phyloP scores from a whole-genome alignment of 1,140 invertebrate species.

The Orchestia grillus region DNA sequence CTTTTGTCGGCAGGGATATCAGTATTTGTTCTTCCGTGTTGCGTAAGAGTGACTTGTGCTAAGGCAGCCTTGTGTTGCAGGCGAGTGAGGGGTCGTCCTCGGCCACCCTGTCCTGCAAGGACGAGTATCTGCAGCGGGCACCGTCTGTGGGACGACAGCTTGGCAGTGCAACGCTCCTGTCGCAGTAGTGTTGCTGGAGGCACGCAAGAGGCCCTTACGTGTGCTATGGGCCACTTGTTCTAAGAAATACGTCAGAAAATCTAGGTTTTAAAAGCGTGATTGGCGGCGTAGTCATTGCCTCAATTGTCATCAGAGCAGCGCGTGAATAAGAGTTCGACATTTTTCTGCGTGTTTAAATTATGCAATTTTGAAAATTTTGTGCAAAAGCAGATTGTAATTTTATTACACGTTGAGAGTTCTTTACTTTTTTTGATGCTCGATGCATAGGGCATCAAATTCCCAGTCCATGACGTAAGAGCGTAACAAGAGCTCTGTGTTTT shows the following conservation, averaged over 20 bases:
- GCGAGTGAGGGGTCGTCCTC: constrained; percentile 18
- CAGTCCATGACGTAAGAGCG: not conserved
- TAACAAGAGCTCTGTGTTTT: not conserved
- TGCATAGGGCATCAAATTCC: not conserved
- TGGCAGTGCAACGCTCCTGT: not conserved
- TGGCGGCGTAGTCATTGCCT: not conserved
- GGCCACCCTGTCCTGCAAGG: constrained; percentile 36
- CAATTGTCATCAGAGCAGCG: not conserved
- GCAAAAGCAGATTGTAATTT: not conserved
- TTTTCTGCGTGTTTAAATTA: not conserved
- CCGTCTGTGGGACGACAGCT: not conserved
- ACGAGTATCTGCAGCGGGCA: not conserved
- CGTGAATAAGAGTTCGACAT: not conserved
- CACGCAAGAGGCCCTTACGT: not conserved
- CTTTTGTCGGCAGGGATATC: too few relatives aligned
- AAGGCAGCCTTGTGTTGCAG: not conserved
- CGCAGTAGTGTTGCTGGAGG: not conserved
- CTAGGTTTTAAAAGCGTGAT: not conserved
- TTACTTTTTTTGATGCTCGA: not conserved
- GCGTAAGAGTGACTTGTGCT: not conserved
- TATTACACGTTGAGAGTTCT: not conserved
- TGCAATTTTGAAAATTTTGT: not conserved
- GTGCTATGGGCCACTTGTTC: not conserved
- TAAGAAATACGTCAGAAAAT: not conserved
- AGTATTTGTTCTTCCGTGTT: not conserved